Conservation (phyloP, 2,888 invertebrate species). For the Cheilosia urbana region DNA sequence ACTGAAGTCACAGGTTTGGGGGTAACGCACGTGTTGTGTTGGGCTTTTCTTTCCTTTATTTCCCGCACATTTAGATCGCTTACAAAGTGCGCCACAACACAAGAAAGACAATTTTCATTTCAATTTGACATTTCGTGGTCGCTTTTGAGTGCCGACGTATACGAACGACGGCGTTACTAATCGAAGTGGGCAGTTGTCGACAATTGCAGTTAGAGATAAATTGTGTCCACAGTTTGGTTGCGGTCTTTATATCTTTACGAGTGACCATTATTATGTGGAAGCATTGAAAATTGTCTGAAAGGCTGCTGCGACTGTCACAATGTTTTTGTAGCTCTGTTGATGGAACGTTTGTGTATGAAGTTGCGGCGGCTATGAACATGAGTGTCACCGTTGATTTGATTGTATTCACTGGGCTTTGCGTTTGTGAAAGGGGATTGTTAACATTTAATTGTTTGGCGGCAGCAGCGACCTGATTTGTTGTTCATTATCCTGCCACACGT, state of each 20-base stretch:
- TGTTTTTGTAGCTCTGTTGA: neutral
- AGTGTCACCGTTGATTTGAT: conserved; percentile 23
- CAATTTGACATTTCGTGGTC: conserved; percentile 56
- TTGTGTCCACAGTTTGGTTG: conserved; percentile 24
- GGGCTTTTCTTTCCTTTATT: neutral
- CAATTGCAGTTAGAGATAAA: conserved; percentile 46
- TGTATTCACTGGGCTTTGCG: neutral
- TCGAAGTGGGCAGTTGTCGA: conserved; percentile 49
- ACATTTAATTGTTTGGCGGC: no score
- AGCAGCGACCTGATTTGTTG: no score
- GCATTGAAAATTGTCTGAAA: conserved; percentile 7
- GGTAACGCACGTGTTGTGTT: neutral
- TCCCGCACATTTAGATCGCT: conserved; percentile 32
- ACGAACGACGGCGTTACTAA: conserved; percentile 32
- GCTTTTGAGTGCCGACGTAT: conserved; percentile 50
- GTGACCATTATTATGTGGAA: neutral
- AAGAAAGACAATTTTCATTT: conserved; percentile 58
- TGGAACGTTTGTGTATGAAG: conserved; percentile 11
- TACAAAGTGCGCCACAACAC: conserved; percentile 41
- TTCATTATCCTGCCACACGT: no score
- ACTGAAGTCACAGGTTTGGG: neutral
- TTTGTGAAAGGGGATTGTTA: conserved; percentile 1
- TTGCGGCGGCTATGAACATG: conserved; percentile 17
- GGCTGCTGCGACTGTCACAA: conserved; percentile 25
- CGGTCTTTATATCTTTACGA: conserved; percentile 9